Evolutionary conservation across 23 tunicate species (phyloP), one percentile per base, ranked within the genome.

Genomic region (Trididemnum nubilum): DNA sequence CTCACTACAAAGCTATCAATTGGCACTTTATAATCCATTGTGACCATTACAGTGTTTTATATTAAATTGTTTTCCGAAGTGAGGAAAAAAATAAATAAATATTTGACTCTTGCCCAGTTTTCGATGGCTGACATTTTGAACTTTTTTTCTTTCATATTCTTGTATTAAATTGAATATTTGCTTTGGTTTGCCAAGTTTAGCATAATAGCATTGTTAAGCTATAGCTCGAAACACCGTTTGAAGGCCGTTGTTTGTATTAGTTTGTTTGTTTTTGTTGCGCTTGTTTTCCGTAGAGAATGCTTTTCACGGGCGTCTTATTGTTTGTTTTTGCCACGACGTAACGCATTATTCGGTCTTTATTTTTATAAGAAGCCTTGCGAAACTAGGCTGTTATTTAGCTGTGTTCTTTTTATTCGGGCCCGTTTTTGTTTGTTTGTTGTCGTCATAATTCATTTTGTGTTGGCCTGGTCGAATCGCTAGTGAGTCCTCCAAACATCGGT

Each of bases 401-500:
- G n/a, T n/a, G 22, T 61, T 61, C 67, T 61, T 15, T 61, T n/a
- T 26, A 12, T 61, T 44, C 54, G 54, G 12, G 54, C 54, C 54
- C 26, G 26, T 61, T 24, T 5, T 61, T 61, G 67, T 61, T 61
- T 61, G 67, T 61, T 61, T 61, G 67, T 61, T 61, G 67, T 61
- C 67, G 67, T 26, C 67, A 61, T 61, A 61, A 61, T 61, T 61
- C 67, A 61, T 61, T 61, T 61, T 61, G 67, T 61, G 67, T 61
- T 61, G n/a, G 29, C 54, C 15, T 9, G 54, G 9, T 44, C 54
- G 15, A 15, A 7, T 44, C 15, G 9, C 54, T 44, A 44, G 12
- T 7, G 54, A 44, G 15, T 44, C 9, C 9, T 7, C 9, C 9
- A 44, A 44, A 44, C 67, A 61, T 61, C 26, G 18, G n/a, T 61